Evolutionary conservation across 2,797 vertebrate species (phyloP), one percentile per base, ranked within the genome.

Genomic region (Sebastes jordani): DNA sequence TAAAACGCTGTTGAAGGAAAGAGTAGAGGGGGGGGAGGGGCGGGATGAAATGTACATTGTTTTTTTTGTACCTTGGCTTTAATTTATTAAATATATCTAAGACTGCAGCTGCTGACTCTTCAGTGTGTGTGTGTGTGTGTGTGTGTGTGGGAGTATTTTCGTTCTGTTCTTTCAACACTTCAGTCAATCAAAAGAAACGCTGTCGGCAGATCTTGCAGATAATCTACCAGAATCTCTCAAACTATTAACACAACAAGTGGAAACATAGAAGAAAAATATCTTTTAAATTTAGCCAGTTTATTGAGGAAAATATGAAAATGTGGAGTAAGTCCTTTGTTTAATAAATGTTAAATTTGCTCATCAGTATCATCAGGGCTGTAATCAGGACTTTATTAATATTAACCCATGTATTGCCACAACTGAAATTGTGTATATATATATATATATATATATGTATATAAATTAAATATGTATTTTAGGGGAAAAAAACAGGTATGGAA

Each of bases 21-120:
- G 73, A 92, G 74, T 65, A 78, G 76, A 22, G 22, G 22, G 22
- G 22, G 2, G 22, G 22, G 22, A 2, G 61, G 69, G 59, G 65
- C 78, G 69, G 60, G 67, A 81, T 88, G 81, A 95, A 91, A 93
- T 95, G 95, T 96, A 96, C 88, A 95, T 94, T 92, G 86, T 90
- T 94, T 94, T 85, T 90, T 96, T 96, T 96, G 95, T 96, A 96
- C 94, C 90, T 95, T 95, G 93, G 94, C 95, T 96, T 96, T 96
- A 96, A 96, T 96, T 96, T 96, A 96, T 96, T 96, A 96, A 96
- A 96, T 96, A 95, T 96, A 96, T 96, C 91, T 94, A 95, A 93
- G 93, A 95, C 92, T 91, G 92, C 92, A 92, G 52, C 29, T 81
- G 25, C 67, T 80, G 76, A 62, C 25, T 82, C 56, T 49, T 78